Conservation (phyloP, 2,888 invertebrate genomes). For the Cryptophagus acutangulus region DNA sequence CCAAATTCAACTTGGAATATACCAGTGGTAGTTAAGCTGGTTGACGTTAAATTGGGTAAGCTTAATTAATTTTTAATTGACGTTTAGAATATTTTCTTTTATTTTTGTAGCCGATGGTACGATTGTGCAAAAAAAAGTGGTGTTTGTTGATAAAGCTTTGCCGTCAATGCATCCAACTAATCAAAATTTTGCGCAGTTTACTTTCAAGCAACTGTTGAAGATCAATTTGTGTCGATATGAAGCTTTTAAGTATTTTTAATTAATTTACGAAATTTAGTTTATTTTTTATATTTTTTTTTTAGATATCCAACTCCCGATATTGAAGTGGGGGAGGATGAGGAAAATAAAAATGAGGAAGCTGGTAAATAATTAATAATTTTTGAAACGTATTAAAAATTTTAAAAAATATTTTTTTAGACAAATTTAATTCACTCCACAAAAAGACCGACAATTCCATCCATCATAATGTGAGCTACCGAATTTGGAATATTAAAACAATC, state of each 20-base stretch:
- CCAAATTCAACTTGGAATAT: conserved; percentile 35
- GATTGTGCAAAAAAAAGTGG: conserved; percentile 26
- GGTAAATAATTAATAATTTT: no score
- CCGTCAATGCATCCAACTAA: conserved; percentile 27
- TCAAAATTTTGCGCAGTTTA: conserved; percentile 30
- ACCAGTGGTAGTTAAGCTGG: conserved; percentile 37
- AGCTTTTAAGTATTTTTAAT: conserved; percentile 34
- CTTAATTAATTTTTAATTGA: neutral
- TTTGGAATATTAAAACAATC: conserved; percentile 39
- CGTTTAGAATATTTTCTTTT: no score
- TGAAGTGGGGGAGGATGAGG: conserved; percentile 8
- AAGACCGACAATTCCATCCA: conserved; percentile 19
- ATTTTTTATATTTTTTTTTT: conserved; percentile 7
- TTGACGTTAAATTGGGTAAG: conserved; percentile 20
- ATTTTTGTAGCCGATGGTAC: conserved; percentile 13
- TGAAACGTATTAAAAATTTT: no score
- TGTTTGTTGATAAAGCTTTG: conserved; percentile 41
- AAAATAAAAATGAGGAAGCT: conserved; percentile 9
- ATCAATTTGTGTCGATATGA: conserved; percentile 37
- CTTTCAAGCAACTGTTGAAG: conserved; percentile 33
- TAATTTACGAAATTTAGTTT: neutral
- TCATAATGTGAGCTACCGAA: conserved; percentile 38
- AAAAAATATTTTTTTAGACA: conserved; percentile 1
- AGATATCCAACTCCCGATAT: conserved; percentile 17
- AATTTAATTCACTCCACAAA: conserved; percentile 8